These are phyloP conservation scores for Hydrophis major DNA, from an alignment of 2,797 vertebrate genomes.

Conservation along the genomic window DNA sequence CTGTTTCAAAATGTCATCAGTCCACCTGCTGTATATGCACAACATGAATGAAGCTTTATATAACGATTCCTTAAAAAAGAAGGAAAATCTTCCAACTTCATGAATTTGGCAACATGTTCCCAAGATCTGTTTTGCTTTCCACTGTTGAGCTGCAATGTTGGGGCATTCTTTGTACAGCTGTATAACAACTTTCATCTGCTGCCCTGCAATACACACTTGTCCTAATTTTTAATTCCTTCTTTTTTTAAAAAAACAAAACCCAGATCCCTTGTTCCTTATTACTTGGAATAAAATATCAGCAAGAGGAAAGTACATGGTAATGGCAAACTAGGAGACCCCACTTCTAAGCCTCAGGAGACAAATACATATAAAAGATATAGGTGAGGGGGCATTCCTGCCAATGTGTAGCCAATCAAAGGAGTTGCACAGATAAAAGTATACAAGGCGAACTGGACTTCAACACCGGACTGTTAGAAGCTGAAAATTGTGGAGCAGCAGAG, in stretches of 20 bases:
- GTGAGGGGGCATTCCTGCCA: background rate
- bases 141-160: slow-evolving; percentile 21
- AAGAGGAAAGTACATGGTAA: slow-evolving; percentile 45
- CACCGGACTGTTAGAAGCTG: background rate
- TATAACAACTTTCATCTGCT: slow-evolving; percentile 14
- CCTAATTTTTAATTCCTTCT: slow-evolving; percentile 4
- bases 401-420: background rate
- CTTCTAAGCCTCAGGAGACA: slow-evolving; percentile 42
- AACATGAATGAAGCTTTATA: background rate
- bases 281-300: slow-evolving; percentile 63
- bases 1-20: background rate
- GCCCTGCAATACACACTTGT: slow-evolving; percentile 21
- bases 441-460: background rate
- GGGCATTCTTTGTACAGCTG: slow-evolving; percentile 6
- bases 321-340: slow-evolving; percentile 46
- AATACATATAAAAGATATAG: background rate
- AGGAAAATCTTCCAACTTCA: slow-evolving; percentile 29
- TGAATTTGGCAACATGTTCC: slow-evolving; percentile 13
- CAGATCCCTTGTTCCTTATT: slow-evolving; percentile 55
- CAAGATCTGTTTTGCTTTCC: slow-evolving; percentile 3
- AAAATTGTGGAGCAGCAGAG: background rate
- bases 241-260: slow-evolving; percentile 50
- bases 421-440: background rate
- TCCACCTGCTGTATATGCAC: background rate
- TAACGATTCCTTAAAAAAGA: slow-evolving; percentile 19